These are phyloP conservation scores for Oceanodroma leucorhoa DNA, from an alignment of 2,797 vertebrate genomes.

Conservation along the genomic window DNA sequence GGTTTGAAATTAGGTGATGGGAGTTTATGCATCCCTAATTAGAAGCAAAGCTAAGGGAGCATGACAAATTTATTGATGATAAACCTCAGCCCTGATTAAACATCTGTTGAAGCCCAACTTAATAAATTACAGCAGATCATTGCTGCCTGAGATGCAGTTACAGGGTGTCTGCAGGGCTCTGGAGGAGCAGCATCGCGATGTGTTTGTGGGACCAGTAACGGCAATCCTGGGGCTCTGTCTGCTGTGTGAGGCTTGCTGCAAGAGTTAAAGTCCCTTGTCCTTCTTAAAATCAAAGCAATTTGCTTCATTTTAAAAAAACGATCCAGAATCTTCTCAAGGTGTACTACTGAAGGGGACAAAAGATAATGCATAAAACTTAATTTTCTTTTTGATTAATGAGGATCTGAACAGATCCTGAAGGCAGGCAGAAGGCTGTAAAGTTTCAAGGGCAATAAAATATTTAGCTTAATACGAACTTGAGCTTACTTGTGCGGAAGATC, in stretches of 20 bases:
- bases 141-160: not conserved
- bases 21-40: not conserved
- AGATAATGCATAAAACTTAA: not conserved
- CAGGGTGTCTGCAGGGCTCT: not conserved
- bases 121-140: not conserved
- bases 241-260: not conserved
- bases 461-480: not conserved
- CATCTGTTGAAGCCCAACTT: not conserved
- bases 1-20: not conserved
- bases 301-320: not conserved
- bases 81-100: not conserved
- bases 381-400: not conserved
- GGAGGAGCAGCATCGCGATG: accelerated
- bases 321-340: not conserved
- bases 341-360: not conserved
- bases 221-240: not conserved
- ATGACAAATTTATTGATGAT: not conserved
- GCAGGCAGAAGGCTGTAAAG: not conserved
- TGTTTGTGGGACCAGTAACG: not conserved
- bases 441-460: not conserved
- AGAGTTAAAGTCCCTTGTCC: not conserved
- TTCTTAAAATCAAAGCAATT: not conserved
- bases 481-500: not conserved
- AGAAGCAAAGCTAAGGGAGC: not conserved
- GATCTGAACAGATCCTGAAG: not conserved